A percentile compares a stretch with the other conserved stretches of the same genome.
Conservation (phyloP, 2,113 vertebrate genomes). For the Caranx ignobilis region DNA sequence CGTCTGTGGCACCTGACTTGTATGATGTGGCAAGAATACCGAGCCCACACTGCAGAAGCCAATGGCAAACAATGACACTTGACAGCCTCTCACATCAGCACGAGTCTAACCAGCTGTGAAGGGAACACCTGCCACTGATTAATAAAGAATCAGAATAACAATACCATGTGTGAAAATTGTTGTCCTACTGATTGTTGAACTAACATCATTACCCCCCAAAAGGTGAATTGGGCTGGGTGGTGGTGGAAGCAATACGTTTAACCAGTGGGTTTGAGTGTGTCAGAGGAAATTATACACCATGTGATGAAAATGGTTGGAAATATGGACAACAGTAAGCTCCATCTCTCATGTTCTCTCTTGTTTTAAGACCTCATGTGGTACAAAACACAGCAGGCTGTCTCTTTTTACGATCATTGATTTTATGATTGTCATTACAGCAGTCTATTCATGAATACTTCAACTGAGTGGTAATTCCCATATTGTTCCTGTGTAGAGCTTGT, state of each 20-base stretch:
- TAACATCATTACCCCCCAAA: constrained; percentile 56
- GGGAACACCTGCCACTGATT: constrained; percentile 74
- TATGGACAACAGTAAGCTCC: no score
- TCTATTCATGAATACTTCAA: neutral
- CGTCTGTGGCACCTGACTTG: constrained; percentile 49
- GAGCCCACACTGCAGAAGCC: constrained; percentile 35
- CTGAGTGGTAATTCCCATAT: neutral
- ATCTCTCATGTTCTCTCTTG: neutral
- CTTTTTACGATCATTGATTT: constrained; percentile 16
- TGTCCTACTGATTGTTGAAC: constrained; percentile 61
- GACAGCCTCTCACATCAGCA: constrained; percentile 66
- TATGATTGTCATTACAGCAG: constrained; percentile 1
- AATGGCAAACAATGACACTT: constrained; percentile 52
- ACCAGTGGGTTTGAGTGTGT: neutral
- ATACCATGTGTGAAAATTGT: constrained; percentile 43
- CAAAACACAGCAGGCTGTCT: neutral
- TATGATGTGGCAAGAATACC: constrained; percentile 44
- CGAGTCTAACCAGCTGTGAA: constrained; percentile 74
- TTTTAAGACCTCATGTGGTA: neutral
- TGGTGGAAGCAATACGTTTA: constrained; percentile 5
- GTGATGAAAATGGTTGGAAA: neutral
- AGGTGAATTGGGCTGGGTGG: constrained; percentile 6
- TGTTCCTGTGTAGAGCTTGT: neutral
- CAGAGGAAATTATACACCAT: neutral
- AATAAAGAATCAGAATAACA: constrained; percentile 70